A percentile compares a stretch with the other conserved stretches of the same genome.
These are phyloP conservation scores for Anodontia alba DNA, from an alignment of 2,888 invertebrate genomes.

Conservation along the genomic window DNA sequence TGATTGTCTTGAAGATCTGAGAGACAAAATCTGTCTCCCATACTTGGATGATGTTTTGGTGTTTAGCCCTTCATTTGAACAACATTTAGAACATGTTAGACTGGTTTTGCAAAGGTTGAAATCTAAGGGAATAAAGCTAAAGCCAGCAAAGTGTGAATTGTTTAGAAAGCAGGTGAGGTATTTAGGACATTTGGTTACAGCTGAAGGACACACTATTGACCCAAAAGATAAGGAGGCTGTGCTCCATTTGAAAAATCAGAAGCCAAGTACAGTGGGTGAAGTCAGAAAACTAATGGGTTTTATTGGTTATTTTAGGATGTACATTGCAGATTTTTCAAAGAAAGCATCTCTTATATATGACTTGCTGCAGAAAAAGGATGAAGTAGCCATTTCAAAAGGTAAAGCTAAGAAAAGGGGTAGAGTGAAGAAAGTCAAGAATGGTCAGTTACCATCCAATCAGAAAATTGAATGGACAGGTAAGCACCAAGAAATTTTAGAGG, in stretches of 20 bases:
- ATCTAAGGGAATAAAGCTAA: slow-evolving; percentile 49
- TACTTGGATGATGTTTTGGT: slow-evolving; percentile 48
- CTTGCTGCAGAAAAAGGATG: slow-evolving; percentile 12
- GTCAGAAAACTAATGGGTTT: background rate
- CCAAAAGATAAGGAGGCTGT: slow-evolving; percentile 34
- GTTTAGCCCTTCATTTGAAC: slow-evolving; percentile 33
- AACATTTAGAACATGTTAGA: slow-evolving; percentile 49
- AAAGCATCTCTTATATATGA: background rate
- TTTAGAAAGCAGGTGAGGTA: slow-evolving; percentile 44
- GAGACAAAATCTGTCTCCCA: slow-evolving; percentile 33
- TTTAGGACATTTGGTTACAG: background rate
- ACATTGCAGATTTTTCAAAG: slow-evolving; percentile 3
- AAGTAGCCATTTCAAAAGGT: too few species aligned
- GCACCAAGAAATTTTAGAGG: slow-evolving; percentile 21
- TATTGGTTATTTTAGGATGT: background rate
- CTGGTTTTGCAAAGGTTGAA: slow-evolving; percentile 45
- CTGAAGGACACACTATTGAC: slow-evolving; percentile 36
- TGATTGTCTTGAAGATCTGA: slow-evolving; percentile 23
- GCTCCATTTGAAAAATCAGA: slow-evolving; percentile 10
- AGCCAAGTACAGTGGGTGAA: background rate
- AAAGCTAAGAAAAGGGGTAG: slow-evolving; percentile 19
- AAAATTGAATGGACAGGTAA: slow-evolving; percentile 13
- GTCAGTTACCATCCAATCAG: background rate
- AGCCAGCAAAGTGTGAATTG: slow-evolving; percentile 53
- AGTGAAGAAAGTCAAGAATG: slow-evolving; percentile 18